Base-by-base conservation (phyloP, 2,113 vertebrate genomes). In the Hydrolagus affinis region DNA sequence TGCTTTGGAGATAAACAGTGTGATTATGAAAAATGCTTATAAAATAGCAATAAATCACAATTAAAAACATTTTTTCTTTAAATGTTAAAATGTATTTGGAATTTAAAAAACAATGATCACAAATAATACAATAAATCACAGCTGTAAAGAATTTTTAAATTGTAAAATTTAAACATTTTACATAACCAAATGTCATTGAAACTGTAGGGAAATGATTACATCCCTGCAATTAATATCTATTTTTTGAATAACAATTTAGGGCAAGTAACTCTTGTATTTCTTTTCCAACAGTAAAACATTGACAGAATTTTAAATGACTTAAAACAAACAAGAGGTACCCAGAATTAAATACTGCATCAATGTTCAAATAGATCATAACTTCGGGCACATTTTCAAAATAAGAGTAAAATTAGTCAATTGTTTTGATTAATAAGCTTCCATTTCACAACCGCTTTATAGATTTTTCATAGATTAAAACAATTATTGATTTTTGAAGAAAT, bases 401-500 rank as follows among this genome's bases (percentile, higher is more conserved):
- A 28, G 2, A 66, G 15, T 15, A 66, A 77, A 30, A 83, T 19
- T 28, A 83, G 19, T 17, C 78, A 83, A 23, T 83, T 30, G 66
- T 14, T 56, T 56, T 15, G 8, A 8, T 83, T 66, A 30, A 30
- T 73, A 73, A 28, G 28, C 32, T 73, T 73, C 25, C 30, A 32
- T 1, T 25, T 14, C 28, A 73, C 70, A 72, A 25, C 7, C 25
- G 30, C 11, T 15, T 73, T 66, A 68, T 83, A 32, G 62, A 66
- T 83, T 11, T 83, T 83, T 8, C 25, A 83, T 66, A 30, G 30
- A 83, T 68, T 10, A 64, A 44, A 44, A 44, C 44, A 44, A 44
- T 44, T 30, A 80, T 78, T 78, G 57, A 60, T 78, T 60, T 73
- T 17, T 83, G 32, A 15, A 32, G 21, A 60, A 83, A 83, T 83